These are phyloP conservation scores for Enteromius trimaculatus DNA, from an alignment of 2,797 vertebrate genomes.

Conservation along the genomic window DNA sequence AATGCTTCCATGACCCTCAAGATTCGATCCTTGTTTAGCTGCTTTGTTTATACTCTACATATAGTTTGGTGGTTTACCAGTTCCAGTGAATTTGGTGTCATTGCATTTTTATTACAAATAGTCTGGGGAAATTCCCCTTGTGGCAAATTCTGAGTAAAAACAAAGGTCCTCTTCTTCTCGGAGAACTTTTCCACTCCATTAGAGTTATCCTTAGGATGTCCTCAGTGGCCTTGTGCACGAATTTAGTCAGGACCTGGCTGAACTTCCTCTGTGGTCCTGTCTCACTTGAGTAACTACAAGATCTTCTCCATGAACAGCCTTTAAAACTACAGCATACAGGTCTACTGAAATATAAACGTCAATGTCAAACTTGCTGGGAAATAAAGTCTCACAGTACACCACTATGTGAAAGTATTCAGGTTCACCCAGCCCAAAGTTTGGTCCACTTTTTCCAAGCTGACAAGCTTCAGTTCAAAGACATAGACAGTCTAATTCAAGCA, in stretches of 20 bases:
- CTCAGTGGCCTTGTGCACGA: slow-evolving; percentile 36
- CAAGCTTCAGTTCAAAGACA: slow-evolving; percentile 19
- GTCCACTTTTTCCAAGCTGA: slow-evolving; percentile 31
- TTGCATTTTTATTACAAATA: slow-evolving; percentile 47
- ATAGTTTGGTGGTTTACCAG: slow-evolving; percentile 38
- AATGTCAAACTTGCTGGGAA: neutral
- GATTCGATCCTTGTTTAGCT: slow-evolving; percentile 23
- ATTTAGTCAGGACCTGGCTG: slow-evolving; percentile 35
- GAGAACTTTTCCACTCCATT: slow-evolving; percentile 54
- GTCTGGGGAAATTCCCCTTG: slow-evolving; percentile 29
- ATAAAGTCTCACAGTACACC: neutral
- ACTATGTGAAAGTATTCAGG: slow-evolving; percentile 12
- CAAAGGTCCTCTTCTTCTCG: slow-evolving; percentile 54
- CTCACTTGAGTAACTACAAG: slow-evolving; percentile 28
- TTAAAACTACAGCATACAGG: slow-evolving; percentile 24
- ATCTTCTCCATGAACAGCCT: slow-evolving; percentile 42
- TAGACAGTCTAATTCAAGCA: slow-evolving; percentile 33
- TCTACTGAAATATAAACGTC: slow-evolving; percentile 15
- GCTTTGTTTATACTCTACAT: slow-evolving; percentile 9
- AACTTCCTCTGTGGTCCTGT: slow-evolving; percentile 53
- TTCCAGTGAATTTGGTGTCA: slow-evolving; percentile 33
- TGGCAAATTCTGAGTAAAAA: slow-evolving; percentile 42
- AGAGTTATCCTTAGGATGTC: slow-evolving; percentile 49
- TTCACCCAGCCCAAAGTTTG: slow-evolving; percentile 27
- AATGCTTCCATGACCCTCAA: slow-evolving; percentile 9